phyloP scores from a whole-genome alignment of 2,113 vertebrate species.

The Gulo gulo region DNA sequence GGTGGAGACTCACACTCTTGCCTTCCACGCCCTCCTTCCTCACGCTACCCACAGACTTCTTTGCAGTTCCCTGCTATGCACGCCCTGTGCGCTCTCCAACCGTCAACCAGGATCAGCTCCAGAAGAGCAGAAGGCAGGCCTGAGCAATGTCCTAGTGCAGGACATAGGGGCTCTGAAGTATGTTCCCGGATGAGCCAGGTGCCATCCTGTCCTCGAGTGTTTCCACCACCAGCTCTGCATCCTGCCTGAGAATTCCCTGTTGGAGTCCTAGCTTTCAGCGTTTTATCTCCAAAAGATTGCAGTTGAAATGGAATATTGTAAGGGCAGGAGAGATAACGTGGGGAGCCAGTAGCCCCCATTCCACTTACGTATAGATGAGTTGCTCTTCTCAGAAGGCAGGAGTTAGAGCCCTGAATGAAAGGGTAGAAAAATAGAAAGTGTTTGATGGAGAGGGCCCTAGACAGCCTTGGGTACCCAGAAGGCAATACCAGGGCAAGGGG shows the following conservation, averaged over 20 bases:
- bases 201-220: background rate
- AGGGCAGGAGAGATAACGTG: background rate
- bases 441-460: background rate
- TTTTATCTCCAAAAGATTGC: background rate
- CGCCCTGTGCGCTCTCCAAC: background rate
- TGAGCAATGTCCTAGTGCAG: background rate
- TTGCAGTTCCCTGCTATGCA: fast-evolving
- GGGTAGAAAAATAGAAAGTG: background rate
- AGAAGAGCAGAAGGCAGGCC: background rate
- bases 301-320: background rate
- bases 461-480: background rate
- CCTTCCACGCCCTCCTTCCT: too few species aligned
- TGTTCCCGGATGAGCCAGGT: background rate
- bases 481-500: background rate
- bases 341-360: background rate
- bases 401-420: background rate
- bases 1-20: background rate
- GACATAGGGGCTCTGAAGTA: background rate
- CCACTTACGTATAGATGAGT: background rate
- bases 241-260: background rate
- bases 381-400: background rate
- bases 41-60: background rate
- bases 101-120: background rate
- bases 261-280: background rate
- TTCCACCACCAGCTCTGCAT: background rate